These are phyloP conservation scores for Vimba vimba DNA, from an alignment of 2,113 vertebrate genomes.

Conservation along the genomic window DNA sequence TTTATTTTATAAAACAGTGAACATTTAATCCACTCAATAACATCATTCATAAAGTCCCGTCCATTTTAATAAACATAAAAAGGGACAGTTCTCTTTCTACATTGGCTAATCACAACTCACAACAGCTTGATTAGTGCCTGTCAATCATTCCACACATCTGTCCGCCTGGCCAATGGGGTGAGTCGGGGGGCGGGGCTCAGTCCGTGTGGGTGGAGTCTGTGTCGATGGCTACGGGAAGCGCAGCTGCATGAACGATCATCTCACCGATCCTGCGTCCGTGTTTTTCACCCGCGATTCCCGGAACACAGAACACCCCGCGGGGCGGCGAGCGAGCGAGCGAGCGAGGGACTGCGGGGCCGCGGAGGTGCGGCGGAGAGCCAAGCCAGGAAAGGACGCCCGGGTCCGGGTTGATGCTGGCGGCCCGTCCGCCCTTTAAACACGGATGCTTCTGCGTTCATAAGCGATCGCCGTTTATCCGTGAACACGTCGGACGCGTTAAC, in stretches of 20 bases:
- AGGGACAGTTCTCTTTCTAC: background rate
- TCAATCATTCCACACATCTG: slow-evolving; percentile 36
- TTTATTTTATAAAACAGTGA: background rate
- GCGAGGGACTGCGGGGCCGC: slow-evolving; percentile 8
- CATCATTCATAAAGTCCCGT: background rate
- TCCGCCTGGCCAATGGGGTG: slow-evolving; percentile 5
- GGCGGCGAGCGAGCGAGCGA: slow-evolving; percentile 16
- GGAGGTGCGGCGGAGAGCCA: slow-evolving; percentile 31
- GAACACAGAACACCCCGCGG: background rate
- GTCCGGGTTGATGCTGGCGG: slow-evolving; percentile 49
- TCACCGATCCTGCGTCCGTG: slow-evolving; percentile 50
- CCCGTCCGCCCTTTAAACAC: slow-evolving; percentile 46
- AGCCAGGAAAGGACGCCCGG: slow-evolving; percentile 28
- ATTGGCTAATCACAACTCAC: background rate
- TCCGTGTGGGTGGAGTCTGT: slow-evolving; percentile 62
- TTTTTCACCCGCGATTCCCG: slow-evolving; percentile 49
- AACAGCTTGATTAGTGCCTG: background rate
- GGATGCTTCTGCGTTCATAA: slow-evolving; percentile 38
- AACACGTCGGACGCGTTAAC: background rate
- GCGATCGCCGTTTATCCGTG: slow-evolving; percentile 4
- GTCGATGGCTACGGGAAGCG: slow-evolving; percentile 66
- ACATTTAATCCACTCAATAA: background rate
- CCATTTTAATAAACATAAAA: background rate
- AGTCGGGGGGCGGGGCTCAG: slow-evolving; percentile 20
- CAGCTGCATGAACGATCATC: slow-evolving; percentile 66